Percentiles rank a stretch among this genome's conserved stretches.
Conservation (phyloP, 1,140 invertebrate genomes). For the Ips nitidus region DNA sequence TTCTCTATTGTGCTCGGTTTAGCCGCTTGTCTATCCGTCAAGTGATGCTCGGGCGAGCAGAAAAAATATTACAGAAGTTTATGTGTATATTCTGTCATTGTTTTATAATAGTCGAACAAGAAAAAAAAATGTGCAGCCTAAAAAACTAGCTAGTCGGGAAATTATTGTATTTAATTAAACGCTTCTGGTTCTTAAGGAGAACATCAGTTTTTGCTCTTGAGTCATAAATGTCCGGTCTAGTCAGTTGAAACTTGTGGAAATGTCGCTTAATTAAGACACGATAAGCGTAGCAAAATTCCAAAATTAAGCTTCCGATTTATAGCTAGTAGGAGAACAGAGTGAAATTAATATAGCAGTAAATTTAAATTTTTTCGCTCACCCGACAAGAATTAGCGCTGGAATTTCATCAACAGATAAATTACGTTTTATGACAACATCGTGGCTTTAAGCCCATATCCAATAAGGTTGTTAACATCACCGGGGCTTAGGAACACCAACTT, state of each 20-base stretch:
- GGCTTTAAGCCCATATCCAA: too few species aligned
- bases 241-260: neutral
- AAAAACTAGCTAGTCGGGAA: slow-evolving; percentile 3
- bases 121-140: slow-evolving; percentile 26
- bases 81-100: slow-evolving; percentile 34
- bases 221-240: neutral
- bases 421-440: neutral
- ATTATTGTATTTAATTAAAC: too few species aligned
- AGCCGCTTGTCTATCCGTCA: slow-evolving; percentile 28
- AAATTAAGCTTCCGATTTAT: neutral
- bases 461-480: too few species aligned
- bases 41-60: slow-evolving; percentile 30
- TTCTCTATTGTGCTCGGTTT: slow-evolving; percentile 27
- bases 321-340: neutral
- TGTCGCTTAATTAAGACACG: neutral
- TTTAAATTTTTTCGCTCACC: neutral
- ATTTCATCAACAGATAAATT: slow-evolving; percentile 7
- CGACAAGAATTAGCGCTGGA: neutral
- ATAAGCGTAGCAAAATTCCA: neutral
- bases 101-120: slow-evolving; percentile 27
- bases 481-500: too few species aligned
- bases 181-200: neutral
- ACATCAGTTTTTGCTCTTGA: neutral
- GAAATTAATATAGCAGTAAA: neutral
- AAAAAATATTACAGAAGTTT: slow-evolving; percentile 32